Evolutionary conservation across 2,888 invertebrate species (phyloP), one percentile per base, ranked within the genome.

Genomic region (Trichacis sp.): DNA sequence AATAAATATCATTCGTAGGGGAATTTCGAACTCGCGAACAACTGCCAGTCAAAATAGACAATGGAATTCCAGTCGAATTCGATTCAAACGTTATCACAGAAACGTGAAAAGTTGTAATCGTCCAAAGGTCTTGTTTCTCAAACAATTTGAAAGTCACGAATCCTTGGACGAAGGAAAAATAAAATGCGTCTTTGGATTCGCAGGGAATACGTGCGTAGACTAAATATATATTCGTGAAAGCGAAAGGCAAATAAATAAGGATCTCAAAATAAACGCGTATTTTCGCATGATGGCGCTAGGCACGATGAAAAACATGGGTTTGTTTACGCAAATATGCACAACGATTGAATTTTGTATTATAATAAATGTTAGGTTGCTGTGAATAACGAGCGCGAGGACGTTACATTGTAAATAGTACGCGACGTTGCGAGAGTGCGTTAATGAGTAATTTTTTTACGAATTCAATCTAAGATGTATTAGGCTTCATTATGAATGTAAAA

Each of bases 361-460:
- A 15, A 15, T 40, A 15, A 40, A 12, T 12, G 40, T 15, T 15
- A 14, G 9, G 14, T 24, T 24, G 24, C 24, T 24, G 24, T 24
- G 24, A 24, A 24, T 24, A 24, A 24, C 24, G 24, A 24, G 24
- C 24, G 24, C 8, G n/a, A n/a, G n/a, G n/a, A n/a, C n/a, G n/a
- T n/a, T 24, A 24, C 24, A 5, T 24, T 24, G 40, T 40, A 40
- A 40, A 40, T 40, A 33, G n/a, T 33, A 40, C 14, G 40, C 14
- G 15, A 40, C 14, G 15, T 40, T 14, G 40, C 2, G 8, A 24
- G 8, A 5, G 29, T 9, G 46, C 45, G 33, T 43, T 30, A 38
- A 48, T 38, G 36, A 49, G 48, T n/a, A 8, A 43, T 52, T 38
- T 40, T 48, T 38, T 33, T 56, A 56, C 30, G 24, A 46, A 24